A percentile compares a stretch with the other conserved stretches of the same genome.
Evolutionary conservation across 2,113 vertebrate genomes (phyloP).

Genomic region (Isichthys henryi): DNA sequence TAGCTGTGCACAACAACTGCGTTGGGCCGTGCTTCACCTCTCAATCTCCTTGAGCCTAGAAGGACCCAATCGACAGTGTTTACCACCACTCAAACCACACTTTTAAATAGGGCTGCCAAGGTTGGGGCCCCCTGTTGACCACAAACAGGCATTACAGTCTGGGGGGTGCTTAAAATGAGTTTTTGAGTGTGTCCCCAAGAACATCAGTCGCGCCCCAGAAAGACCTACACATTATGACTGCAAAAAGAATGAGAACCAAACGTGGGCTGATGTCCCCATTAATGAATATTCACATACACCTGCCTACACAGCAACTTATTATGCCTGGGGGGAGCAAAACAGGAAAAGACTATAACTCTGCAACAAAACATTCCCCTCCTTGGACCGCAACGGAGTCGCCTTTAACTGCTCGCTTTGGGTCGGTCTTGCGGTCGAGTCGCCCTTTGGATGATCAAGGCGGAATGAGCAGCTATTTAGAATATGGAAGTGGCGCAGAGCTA

Average conservation of each 20-base stretch:
- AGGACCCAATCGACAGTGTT: background rate
- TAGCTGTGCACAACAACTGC: background rate
- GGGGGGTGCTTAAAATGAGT: background rate
- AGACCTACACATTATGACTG: background rate
- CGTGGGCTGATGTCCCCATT: background rate
- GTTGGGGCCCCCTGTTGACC: background rate
- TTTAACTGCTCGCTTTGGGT: background rate
- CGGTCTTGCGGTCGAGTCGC: background rate
- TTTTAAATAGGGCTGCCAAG: background rate
- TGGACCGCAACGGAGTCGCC: background rate
- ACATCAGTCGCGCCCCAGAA: background rate
- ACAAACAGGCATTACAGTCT: background rate
- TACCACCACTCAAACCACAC: background rate
- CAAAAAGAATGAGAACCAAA: background rate
- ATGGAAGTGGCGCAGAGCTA: constrained; percentile 34
- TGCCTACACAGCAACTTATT: constrained; percentile 28
- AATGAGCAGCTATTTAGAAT: constrained; percentile 23
- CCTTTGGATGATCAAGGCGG: constrained; percentile 35
- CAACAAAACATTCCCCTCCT: background rate
- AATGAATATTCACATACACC: constrained; percentile 48
- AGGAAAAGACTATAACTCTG: background rate
- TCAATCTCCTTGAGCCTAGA: background rate
- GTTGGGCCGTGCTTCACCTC: background rate
- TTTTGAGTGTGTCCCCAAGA: background rate
- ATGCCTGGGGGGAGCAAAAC: background rate